These are phyloP conservation scores for Haliclona indistincta DNA, from an alignment of 37 sponge, comb jelly and placozoan genomes.

Conservation along the genomic window DNA sequence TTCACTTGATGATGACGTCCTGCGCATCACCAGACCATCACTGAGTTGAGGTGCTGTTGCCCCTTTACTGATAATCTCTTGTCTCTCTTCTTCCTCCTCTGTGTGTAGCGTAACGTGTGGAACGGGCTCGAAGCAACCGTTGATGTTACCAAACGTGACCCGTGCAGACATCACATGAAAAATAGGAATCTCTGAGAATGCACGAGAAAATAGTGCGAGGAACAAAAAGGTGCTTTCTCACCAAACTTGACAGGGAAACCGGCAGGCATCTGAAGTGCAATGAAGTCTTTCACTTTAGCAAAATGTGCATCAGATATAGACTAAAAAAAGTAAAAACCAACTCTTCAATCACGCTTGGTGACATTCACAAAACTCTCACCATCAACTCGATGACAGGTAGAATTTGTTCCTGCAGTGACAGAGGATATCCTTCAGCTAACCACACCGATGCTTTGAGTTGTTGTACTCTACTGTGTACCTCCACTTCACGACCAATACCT, in stretches of 20 bases:
- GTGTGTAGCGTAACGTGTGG: conserved; percentile 51
- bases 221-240: conserved; percentile 6
- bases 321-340: too few relatives aligned
- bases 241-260: conserved; percentile 98
- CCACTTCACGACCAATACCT: conserved; percentile 74
- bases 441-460: conserved; percentile 92
- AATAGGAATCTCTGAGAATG: conserved; percentile 86
- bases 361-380: conserved; percentile 39
- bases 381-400: conserved; percentile 92
- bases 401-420: conserved; percentile 89
- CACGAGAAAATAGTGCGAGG: neutral
- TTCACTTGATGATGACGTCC: too few relatives aligned
- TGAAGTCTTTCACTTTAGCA: conserved; percentile 94
- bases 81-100: neutral
- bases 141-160: conserved; percentile 88
- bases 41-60: conserved; percentile 10
- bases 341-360: neutral
- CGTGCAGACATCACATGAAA: conserved; percentile 94
- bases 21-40: too few relatives aligned
- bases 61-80: neutral
- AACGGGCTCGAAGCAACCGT: conserved; percentile 59
- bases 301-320: conserved; percentile 86
- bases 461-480: conserved; percentile 71
- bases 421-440: conserved; percentile 87
- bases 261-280: conserved; percentile 92